These are phyloP conservation scores for Scelioninae gen. 1 DNA, from an alignment of 2,888 invertebrate genomes.

Conservation along the genomic window DNA sequence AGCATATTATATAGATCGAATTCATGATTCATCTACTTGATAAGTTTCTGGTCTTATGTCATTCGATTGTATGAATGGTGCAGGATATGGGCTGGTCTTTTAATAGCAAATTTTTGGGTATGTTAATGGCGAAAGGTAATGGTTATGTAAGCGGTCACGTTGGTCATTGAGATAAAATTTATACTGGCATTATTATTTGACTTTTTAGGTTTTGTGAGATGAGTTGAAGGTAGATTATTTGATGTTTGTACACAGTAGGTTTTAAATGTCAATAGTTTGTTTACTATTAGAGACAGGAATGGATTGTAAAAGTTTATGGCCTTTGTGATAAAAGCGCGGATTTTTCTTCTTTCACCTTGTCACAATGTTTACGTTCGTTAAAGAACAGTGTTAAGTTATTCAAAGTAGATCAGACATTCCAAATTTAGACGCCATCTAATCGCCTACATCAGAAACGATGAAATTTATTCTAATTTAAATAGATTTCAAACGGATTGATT, in stretches of 20 bases:
- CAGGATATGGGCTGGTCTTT: conserved; percentile 16
- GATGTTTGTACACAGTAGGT: not conserved
- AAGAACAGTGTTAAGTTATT: conserved; percentile 3
- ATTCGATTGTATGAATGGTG: not conserved
- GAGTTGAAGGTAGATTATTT: not conserved
- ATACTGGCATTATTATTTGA: conserved; percentile 2
- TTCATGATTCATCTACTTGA: not conserved
- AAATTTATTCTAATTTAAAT: not conserved
- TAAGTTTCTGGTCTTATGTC: not conserved
- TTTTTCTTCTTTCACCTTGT: not conserved
- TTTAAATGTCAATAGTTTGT: conserved; percentile 24
- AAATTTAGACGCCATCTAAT: not conserved
- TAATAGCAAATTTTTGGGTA: conserved; percentile 2
- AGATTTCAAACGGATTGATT: not conserved
- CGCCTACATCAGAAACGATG: not conserved
- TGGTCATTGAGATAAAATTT: not conserved
- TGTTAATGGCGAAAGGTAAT: not conserved
- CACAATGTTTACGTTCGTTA: not conserved
- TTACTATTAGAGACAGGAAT: not conserved
- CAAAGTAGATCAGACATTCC: not conserved
- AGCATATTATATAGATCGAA: not conserved
- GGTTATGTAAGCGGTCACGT: not conserved
- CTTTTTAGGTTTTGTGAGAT: not conserved
- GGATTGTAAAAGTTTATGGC: not conserved
- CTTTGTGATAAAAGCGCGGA: not conserved